phyloP scores from a whole-genome alignment of 2,797 vertebrate genomes.

The Pipistrellus pipistrellus region DNA sequence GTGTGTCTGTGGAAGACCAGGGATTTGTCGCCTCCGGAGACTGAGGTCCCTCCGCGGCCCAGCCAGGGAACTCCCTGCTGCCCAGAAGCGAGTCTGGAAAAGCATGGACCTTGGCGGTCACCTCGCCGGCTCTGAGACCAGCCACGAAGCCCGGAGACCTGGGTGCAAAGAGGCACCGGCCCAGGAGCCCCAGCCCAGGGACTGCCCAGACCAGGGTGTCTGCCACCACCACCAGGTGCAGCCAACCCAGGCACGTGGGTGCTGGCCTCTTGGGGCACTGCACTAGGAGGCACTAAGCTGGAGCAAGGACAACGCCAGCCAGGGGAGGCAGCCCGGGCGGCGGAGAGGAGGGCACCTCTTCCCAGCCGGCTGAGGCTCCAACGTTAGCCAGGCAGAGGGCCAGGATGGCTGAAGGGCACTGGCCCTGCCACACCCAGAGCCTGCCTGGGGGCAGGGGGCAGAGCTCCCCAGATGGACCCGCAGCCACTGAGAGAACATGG shows the following conservation, averaged over 20 bases:
- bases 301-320: neutral
- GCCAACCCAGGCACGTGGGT: neutral
- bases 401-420: neutral
- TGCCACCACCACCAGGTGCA: accelerated
- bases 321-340: too few relatives aligned
- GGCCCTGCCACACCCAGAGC: accelerated
- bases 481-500: accelerated
- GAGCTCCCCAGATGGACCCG: accelerated
- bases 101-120: neutral
- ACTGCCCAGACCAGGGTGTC: neutral
- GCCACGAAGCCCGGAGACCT: neutral
- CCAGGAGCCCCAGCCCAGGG: neutral
- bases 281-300: neutral
- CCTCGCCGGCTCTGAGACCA: accelerated
- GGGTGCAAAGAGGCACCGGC: too few relatives aligned
- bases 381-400: accelerated
- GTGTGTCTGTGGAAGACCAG: neutral
- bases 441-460: accelerated
- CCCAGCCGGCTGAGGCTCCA: accelerated
- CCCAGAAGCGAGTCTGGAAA: neutral
- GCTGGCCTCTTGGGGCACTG: neutral
- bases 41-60: accelerated
- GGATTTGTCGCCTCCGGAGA: neutral
- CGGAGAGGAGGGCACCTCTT: neutral
- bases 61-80: neutral